phyloP scores from a whole-genome alignment of 2,888 invertebrate species.

The Myopa tessellatipennis region DNA sequence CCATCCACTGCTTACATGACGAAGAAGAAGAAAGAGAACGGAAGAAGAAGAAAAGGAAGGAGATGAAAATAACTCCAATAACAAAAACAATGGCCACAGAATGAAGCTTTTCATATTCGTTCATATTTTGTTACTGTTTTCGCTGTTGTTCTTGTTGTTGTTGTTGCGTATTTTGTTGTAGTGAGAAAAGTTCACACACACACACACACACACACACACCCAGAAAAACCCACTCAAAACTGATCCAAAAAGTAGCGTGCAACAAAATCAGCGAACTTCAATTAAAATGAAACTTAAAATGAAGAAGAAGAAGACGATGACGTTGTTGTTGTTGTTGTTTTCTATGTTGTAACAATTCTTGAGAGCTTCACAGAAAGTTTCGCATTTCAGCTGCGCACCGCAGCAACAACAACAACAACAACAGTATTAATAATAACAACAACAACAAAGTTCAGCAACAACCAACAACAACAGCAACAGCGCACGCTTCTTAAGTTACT shows the following conservation, averaged over 20 bases:
- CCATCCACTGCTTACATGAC: no score
- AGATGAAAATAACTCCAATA: not conserved
- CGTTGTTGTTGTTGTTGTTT: conserved; percentile 6
- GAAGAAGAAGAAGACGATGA: not conserved
- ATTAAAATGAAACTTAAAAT: not conserved
- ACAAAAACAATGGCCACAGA: no score
- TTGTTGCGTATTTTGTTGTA: not conserved
- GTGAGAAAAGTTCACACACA: conserved; percentile 4
- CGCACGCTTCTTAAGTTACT: conserved; percentile 26
- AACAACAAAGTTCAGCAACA: not conserved
- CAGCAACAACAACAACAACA: not conserved
- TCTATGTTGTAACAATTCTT: not conserved
- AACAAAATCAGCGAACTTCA: conserved; percentile 20
- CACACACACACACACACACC: not conserved
- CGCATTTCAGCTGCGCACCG: not conserved
- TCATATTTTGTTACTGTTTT: not conserved
- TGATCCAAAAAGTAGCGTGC: not conserved
- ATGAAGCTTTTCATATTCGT: no score
- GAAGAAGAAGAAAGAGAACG: not conserved
- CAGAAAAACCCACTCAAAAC: not conserved
- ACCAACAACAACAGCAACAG: not conserved
- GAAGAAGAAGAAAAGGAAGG: not conserved
- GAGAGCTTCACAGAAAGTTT: not conserved
- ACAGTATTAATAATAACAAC: not conserved
- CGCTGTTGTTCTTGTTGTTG: not conserved